Percentiles rank a stretch among this genome's conserved stretches.
These are phyloP conservation scores for Perdita meconis DNA, from an alignment of 2,888 invertebrate species.

Conservation along the genomic window DNA sequence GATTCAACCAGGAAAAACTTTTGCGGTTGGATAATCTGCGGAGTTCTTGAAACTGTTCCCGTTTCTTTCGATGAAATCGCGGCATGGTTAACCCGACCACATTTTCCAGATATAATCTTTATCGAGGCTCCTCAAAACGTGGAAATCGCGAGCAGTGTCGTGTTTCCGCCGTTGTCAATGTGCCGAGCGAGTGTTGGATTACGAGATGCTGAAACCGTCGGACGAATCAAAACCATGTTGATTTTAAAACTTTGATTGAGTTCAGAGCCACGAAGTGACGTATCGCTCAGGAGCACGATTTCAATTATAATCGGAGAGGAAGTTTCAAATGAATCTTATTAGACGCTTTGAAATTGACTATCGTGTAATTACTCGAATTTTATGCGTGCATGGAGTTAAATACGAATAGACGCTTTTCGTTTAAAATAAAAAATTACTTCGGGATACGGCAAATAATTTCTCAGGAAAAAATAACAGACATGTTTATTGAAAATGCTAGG, in stretches of 20 bases:
- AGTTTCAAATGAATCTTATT: neutral
- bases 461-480: no score
- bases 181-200: neutral
- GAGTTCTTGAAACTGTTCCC: constrained; percentile 49
- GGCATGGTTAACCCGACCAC: constrained; percentile 33
- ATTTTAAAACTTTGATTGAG: constrained; percentile 44
- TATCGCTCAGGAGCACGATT: neutral
- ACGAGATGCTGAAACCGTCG: neutral
- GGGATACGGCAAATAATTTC: no score
- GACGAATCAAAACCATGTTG: constrained; percentile 12
- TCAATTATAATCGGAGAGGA: neutral
- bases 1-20: constrained; percentile 46
- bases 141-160: constrained; percentile 19
- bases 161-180: constrained; percentile 3
- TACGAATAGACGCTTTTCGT: no score
- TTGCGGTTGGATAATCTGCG: constrained; percentile 39
- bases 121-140: constrained; percentile 4
- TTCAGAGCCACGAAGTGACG: neutral
- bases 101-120: constrained; percentile 45
- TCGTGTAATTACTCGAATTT: neutral
- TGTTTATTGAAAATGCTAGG: no score
- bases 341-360: neutral
- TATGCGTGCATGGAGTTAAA: no score
- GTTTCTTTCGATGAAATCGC: constrained; percentile 46
- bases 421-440: no score